These are phyloP conservation scores for Empis livida DNA, from an alignment of 2,888 invertebrate genomes.

Conservation along the genomic window DNA sequence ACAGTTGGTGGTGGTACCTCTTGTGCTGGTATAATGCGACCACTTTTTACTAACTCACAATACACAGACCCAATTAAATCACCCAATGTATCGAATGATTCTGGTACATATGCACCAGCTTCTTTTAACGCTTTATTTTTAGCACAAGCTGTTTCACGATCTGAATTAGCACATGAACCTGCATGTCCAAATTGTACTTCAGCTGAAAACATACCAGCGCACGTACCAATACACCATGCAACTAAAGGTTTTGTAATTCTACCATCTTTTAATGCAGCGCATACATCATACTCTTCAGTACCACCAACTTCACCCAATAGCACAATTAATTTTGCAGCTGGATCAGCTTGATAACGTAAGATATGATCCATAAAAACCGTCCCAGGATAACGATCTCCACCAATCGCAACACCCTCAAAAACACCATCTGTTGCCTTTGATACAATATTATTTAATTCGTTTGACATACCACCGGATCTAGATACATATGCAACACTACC, in stretches of 20 bases:
- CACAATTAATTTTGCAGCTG: slow-evolving; percentile 86
- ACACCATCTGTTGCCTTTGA: slow-evolving; percentile 95
- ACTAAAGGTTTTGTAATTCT: slow-evolving; percentile 86
- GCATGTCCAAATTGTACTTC: slow-evolving; percentile 99
- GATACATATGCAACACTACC: slow-evolving; percentile 98
- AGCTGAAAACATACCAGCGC: slow-evolving; percentile 73
- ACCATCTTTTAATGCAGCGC: slow-evolving; percentile 66
- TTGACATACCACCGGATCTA: slow-evolving; percentile 98
- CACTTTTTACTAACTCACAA: slow-evolving; percentile 60
- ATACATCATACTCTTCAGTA: slow-evolving; percentile 93
- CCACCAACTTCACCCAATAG: slow-evolving; percentile 98
- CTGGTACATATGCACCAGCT: slow-evolving; percentile 83
- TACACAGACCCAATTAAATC: slow-evolving; percentile 65
- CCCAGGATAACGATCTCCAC: slow-evolving; percentile 95
- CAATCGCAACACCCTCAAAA: slow-evolving; percentile 95
- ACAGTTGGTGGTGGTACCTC: slow-evolving; percentile 97
- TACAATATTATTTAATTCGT: slow-evolving; percentile 96
- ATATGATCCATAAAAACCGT: slow-evolving; percentile 98
- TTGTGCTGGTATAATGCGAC: slow-evolving; percentile 72
- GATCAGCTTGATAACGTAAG: slow-evolving; percentile 67
- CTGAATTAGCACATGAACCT: slow-evolving; percentile 93
- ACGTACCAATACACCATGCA: slow-evolving; percentile 97
- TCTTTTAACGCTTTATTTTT: slow-evolving; percentile 77
- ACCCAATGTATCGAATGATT: slow-evolving; percentile 85
- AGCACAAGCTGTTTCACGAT: slow-evolving; percentile 80